These are phyloP conservation scores for Ailurus styani DNA, from an alignment of 2,113 vertebrate species.

Conservation along the genomic window DNA sequence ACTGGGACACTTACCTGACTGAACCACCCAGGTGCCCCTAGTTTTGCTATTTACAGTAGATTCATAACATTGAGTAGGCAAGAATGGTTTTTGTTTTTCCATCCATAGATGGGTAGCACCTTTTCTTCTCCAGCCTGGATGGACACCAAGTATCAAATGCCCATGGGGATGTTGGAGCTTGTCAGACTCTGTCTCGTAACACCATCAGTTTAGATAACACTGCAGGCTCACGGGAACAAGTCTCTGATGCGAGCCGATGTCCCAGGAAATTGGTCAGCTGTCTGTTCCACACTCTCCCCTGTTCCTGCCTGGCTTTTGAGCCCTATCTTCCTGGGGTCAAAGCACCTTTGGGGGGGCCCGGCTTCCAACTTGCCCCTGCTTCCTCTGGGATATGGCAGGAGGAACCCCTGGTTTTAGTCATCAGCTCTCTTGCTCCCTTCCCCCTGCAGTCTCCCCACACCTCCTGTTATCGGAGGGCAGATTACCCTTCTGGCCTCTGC, in stretches of 20 bases:
- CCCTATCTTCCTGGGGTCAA: neutral
- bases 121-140: neutral
- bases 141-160: neutral
- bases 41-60: neutral
- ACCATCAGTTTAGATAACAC: neutral
- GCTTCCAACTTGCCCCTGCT: neutral
- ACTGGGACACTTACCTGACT: neutral
- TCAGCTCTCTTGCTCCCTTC: neutral
- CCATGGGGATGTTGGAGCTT: neutral
- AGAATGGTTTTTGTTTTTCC: neutral
- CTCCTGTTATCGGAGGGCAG: neutral
- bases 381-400: neutral
- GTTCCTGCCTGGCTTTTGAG: neutral
- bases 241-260: neutral
- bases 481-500: neutral
- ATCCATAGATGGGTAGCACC: neutral
- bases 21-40: neutral
- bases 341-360: neutral
- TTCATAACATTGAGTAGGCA: neutral
- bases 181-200: neutral
- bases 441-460: neutral
- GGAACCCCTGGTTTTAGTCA: no score
- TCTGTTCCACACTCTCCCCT: neutral
- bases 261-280: neutral
- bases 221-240: neutral